These are phyloP conservation scores for Hemichromis elongatus DNA, from an alignment of 2,113 vertebrate genomes.

Conservation along the genomic window DNA sequence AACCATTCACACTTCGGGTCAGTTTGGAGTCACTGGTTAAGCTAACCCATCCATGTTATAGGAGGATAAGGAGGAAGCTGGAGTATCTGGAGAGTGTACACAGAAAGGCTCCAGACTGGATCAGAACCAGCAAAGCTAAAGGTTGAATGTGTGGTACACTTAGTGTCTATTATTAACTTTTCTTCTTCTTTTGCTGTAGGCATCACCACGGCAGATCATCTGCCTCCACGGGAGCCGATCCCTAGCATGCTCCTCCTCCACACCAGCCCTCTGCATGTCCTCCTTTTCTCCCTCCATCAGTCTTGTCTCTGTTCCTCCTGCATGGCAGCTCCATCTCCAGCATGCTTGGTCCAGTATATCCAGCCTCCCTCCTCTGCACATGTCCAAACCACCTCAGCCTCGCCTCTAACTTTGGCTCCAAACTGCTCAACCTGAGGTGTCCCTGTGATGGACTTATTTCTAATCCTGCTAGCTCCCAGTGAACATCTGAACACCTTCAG, in stretches of 20 bases:
- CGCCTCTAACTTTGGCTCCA: neutral
- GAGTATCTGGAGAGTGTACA: neutral
- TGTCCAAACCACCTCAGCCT: neutral
- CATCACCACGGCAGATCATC: neutral
- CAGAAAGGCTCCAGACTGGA: neutral
- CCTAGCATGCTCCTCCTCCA: neutral
- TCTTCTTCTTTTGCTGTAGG: neutral
- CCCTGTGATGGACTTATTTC: accelerated
- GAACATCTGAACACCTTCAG: neutral
- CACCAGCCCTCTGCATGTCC: too few relatives aligned
- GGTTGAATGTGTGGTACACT: accelerated
- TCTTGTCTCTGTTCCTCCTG: accelerated
- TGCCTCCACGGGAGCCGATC: accelerated
- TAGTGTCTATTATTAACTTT: neutral
- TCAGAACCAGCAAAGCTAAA: neutral
- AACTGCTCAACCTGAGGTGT: neutral
- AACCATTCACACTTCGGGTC: accelerated
- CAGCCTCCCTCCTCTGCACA: accelerated
- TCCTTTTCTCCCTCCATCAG: neutral
- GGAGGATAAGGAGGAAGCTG: neutral
- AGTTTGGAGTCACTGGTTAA: accelerated
- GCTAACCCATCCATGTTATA: neutral
- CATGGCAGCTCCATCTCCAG: neutral
- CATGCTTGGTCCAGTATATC: accelerated
- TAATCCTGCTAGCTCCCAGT: neutral